These are phyloP conservation scores for Hydropsyche betteni DNA, from an alignment of 2,888 invertebrate genomes.

Conservation along the genomic window DNA sequence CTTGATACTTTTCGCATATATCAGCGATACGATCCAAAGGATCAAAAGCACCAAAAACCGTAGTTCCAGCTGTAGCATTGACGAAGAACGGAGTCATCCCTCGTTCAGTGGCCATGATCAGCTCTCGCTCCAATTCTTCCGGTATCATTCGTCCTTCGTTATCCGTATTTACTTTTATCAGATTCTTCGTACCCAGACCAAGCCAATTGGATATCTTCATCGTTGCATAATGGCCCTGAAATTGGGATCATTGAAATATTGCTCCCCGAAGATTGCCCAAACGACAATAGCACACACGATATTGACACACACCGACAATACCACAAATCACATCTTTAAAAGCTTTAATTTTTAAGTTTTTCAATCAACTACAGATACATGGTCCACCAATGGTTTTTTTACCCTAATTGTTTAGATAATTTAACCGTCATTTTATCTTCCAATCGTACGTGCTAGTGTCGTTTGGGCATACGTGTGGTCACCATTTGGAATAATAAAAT, in stretches of 20 bases:
- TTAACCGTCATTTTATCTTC: no score
- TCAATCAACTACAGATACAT: no score
- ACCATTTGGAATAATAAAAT: no score
- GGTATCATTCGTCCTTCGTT: constrained; percentile 73
- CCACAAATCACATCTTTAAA: no score
- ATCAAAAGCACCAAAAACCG: constrained; percentile 86
- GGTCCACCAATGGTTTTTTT: no score
- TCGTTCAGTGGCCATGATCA: constrained; percentile 61
- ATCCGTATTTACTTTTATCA: constrained; percentile 73
- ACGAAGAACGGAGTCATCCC: constrained; percentile 74
- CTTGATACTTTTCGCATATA: constrained; percentile 71
- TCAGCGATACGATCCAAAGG: constrained; percentile 73
- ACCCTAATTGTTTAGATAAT: no score
- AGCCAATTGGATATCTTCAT: constrained; percentile 83
- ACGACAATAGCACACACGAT: no score
- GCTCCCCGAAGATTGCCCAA: no score
- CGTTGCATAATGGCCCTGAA: constrained; percentile 82
- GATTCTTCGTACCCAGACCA: constrained; percentile 82
- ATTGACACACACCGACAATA: no score
- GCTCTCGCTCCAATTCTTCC: constrained; percentile 68
- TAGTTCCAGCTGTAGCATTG: constrained; percentile 82
- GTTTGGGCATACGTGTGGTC: no score
- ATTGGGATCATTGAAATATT: constrained; percentile 50
- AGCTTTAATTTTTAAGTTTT: no score
- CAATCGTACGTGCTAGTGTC: no score